Conservation (phyloP, 1,140 invertebrate species). For the Drepana arcuata region DNA sequence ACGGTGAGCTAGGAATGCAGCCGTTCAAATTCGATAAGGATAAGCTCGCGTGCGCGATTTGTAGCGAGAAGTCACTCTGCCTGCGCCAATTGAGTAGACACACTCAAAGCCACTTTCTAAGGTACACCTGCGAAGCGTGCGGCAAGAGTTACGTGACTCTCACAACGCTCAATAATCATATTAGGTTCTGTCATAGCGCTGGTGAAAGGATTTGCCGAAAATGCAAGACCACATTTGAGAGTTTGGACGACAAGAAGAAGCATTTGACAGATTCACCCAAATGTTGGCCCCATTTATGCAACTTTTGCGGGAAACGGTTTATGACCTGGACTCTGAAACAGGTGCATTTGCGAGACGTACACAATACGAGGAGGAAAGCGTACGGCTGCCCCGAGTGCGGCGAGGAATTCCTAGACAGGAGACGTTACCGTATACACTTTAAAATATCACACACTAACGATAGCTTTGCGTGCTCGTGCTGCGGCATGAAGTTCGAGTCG, state of each 20-base stretch:
- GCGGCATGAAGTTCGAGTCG: conserved; percentile 40
- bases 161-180: conserved; percentile 19
- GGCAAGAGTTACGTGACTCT: conserved; percentile 28
- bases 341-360: conserved; percentile 15
- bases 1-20: conserved; percentile 20
- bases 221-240: conserved; percentile 21
- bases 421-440: conserved; percentile 39
- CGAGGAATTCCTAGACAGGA: conserved; percentile 29
- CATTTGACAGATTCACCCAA: conserved; percentile 15
- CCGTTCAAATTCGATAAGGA: conserved; percentile 24
- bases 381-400: conserved; percentile 44
- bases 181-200: conserved; percentile 20
- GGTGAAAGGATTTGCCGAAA: conserved; percentile 24
- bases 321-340: conserved; percentile 20
- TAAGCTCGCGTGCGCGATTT: conserved; percentile 23
- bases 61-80: conserved; percentile 12
- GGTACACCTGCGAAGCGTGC: conserved; percentile 31
- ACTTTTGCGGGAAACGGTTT: conserved; percentile 25
- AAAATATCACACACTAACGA: conserved; percentile 40
- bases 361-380: conserved; percentile 14
- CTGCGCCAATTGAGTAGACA: conserved; percentile 25
- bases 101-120: conserved; percentile 26
- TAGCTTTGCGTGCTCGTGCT: conserved; percentile 36
- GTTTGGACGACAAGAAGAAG: conserved; percentile 17
- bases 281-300: conserved; percentile 23